Evolutionary conservation across 2,888 invertebrate genomes (phyloP), one percentile per base, ranked within the genome.

Genomic region (Chouioia cunea): DNA sequence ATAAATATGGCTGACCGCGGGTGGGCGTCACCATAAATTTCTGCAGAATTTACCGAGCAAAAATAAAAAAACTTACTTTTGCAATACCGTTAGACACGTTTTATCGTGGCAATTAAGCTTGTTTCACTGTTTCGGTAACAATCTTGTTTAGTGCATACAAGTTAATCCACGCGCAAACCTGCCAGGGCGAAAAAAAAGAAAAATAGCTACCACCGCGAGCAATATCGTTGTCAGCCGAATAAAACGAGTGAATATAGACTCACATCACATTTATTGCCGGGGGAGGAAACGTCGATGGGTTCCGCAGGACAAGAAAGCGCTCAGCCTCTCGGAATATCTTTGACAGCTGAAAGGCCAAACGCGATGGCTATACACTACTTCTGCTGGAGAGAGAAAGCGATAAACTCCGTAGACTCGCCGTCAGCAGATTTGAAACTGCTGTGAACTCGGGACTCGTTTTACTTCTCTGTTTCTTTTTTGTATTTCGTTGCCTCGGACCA

Each of bases 371-470:
- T 36, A 36, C 36, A 36, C 36, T 36, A 12, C 6, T 36, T 6
- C 36, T 36, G 36, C 10, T 36, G 36, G 36, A 36, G 36, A 36
- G 36, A 36, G 36, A 36, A 36, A 66, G 54, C 66, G 66, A 71
- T 72, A 65, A 73, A 71, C 73, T 71, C 65, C 54, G 22, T 44
- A 66, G 67, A 60, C 67, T 57, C 70, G 56, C 43, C 64, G 67
- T 73, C 73, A 73, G 73, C 73, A 70, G 66, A 73, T 73, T 73
- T 67, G 66, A 70, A 60, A 65, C 71, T 63, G 56, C 58, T 27
- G 62, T 56, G 62, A 27, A 44, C 56, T 62, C 47, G 66, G 57
- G 52, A 58, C 20, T 18, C 58, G 60, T 44, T 50, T 58, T 58
- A 44, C 47, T 47, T 44, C 22, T 16, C 22, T 14, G 8, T 58